Evolutionary conservation across 2,888 invertebrate genomes (phyloP).

Genomic region (Macaria notata): DNA sequence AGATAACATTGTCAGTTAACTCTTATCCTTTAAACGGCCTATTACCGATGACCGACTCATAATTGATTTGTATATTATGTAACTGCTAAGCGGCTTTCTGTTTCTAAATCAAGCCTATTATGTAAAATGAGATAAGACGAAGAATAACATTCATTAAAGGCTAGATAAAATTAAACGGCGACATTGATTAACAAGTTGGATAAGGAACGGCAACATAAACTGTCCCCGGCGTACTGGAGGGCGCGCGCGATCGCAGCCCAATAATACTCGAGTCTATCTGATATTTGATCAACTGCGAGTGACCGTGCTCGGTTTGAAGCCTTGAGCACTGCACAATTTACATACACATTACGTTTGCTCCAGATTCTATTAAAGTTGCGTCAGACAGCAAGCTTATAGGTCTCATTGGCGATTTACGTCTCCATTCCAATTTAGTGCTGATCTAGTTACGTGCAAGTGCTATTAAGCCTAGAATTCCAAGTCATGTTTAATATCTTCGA

Average conservation of each 20-base stretch:
- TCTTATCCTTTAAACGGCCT: constrained; percentile 41
- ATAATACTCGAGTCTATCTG: constrained; percentile 40
- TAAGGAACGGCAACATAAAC: constrained; percentile 21
- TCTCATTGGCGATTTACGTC: constrained; percentile 58
- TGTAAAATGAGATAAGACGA: constrained; percentile 14
- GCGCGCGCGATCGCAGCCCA: constrained; percentile 34
- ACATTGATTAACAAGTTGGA: constrained; percentile 15
- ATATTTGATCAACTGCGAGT: constrained; percentile 50
- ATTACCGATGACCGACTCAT: constrained; percentile 17
- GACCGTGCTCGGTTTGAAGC: constrained; percentile 49
- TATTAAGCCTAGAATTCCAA: constrained; percentile 7
- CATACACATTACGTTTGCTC: constrained; percentile 67
- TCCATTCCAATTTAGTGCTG: constrained; percentile 52
- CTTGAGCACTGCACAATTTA: constrained; percentile 59
- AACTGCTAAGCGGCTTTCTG: constrained; percentile 14
- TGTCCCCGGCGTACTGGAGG: constrained; percentile 32
- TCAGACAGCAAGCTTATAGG: constrained; percentile 48
- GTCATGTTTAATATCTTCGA: neutral
- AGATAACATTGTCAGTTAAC: constrained; percentile 61
- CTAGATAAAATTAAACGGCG: constrained; percentile 9
- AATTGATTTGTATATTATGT: constrained; percentile 13
- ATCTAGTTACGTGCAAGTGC: constrained; percentile 22
- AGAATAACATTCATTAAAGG: constrained; percentile 12
- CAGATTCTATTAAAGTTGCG: constrained; percentile 59
- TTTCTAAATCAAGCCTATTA: constrained; percentile 7